phyloP scores from a whole-genome alignment of 2,888 invertebrate genomes.

The Pristionchus arcanus region DNA sequence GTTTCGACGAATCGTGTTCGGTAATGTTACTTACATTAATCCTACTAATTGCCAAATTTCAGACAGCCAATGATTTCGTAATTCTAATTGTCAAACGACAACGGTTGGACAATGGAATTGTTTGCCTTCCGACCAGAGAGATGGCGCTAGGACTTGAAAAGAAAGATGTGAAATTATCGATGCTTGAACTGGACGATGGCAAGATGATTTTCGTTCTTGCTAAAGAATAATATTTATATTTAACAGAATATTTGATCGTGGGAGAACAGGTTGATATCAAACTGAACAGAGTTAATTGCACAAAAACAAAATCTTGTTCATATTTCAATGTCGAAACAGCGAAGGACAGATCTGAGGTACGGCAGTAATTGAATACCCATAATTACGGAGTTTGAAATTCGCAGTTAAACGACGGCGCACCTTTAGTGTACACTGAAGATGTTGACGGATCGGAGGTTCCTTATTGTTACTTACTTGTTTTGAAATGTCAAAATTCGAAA shows the following conservation, averaged over 20 bases:
- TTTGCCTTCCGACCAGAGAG: background rate
- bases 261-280: background rate
- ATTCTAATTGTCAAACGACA: background rate
- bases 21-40: background rate
- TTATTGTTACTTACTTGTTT: too few species aligned
- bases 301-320: background rate
- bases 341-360: background rate
- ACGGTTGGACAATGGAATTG: background rate
- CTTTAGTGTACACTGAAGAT: background rate
- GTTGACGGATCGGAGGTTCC: too few species aligned
- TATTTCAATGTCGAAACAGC: background rate
- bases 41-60: background rate
- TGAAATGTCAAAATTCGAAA: background rate
- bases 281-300: background rate
- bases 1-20: background rate
- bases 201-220: too few species aligned
- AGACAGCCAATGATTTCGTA: background rate
- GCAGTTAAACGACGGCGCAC: background rate
- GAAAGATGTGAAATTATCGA: background rate
- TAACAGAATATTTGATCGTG: background rate
- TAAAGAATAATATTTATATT: background rate
- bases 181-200: too few species aligned
- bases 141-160: background rate
- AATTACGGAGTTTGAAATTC: background rate
- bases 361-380: too few species aligned